phyloP scores from a whole-genome alignment of 1,140 invertebrate species.

The Megalopta genalis region DNA sequence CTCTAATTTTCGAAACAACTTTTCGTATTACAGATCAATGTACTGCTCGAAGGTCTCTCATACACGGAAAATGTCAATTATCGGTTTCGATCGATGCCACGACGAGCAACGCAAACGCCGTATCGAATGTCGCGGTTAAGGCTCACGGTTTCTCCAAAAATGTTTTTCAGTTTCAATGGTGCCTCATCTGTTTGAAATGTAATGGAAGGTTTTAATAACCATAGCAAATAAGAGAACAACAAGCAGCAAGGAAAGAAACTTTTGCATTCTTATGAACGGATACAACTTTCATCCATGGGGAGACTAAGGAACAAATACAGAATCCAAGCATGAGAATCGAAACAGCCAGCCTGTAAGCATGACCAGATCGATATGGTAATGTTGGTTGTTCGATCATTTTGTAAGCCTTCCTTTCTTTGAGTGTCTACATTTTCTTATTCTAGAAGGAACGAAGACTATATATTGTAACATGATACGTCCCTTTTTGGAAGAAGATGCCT shows the following conservation, averaged over 20 bases:
- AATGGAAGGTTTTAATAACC: neutral
- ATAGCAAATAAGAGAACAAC: neutral
- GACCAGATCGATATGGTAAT: conserved; percentile 18
- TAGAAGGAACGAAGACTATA: conserved; percentile 11
- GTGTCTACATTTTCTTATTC: neutral
- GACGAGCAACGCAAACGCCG: neutral
- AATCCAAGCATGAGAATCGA: neutral
- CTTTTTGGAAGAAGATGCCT: conserved; percentile 69
- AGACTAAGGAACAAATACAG: neutral
- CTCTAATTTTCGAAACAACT: neutral
- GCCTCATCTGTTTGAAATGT: conserved; percentile 1
- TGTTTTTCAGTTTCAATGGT: neutral
- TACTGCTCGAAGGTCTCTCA: neutral
- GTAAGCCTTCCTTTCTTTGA: neutral
- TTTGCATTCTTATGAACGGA: neutral
- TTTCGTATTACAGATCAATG: neutral
- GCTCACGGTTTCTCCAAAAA: neutral
- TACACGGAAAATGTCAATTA: neutral
- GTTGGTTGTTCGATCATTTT: neutral
- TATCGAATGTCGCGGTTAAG: neutral
- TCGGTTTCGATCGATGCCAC: neutral
- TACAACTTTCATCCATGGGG: neutral
- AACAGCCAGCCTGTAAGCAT: neutral
- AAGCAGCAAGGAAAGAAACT: neutral
- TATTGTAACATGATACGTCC: conserved; percentile 64